Conservation (phyloP, 2,888 invertebrate species). For the Synanthedon tipuliformis region DNA sequence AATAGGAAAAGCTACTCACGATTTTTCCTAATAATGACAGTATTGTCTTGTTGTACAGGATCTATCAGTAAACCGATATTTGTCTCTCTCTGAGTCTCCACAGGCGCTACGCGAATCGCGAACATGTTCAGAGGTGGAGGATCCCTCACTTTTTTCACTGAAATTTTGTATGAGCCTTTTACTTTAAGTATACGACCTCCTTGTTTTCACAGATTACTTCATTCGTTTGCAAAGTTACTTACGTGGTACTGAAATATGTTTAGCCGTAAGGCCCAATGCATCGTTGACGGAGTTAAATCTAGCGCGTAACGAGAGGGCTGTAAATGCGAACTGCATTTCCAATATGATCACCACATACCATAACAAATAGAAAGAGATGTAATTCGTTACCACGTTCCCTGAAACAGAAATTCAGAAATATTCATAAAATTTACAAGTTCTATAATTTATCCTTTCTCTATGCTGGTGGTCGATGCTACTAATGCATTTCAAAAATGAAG, state of each 20-base stretch:
- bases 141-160: constrained; percentile 41
- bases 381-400: constrained; percentile 64
- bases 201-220: background rate
- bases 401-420: constrained; percentile 8
- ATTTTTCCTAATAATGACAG: constrained; percentile 34
- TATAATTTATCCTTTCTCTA: background rate
- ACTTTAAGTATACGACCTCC: background rate
- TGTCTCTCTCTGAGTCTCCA: constrained; percentile 22
- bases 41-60: constrained; percentile 26
- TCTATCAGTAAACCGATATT: constrained; percentile 46
- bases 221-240: constrained; percentile 6
- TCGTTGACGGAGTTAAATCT: constrained; percentile 68
- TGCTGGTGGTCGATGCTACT: too few species aligned
- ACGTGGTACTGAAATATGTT: constrained; percentile 42
- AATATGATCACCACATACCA: constrained; percentile 70
- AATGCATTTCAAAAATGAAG: too few species aligned
- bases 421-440: background rate
- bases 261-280: constrained; percentile 53
- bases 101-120: constrained; percentile 42
- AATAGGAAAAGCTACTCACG: background rate
- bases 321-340: constrained; percentile 72
- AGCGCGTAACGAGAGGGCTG: constrained; percentile 67
- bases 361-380: constrained; percentile 69
- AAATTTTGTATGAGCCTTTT: constrained; percentile 7
- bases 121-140: constrained; percentile 42